phyloP scores from a whole-genome alignment of 1,140 invertebrate genomes.

The Melitaea cinxia region DNA sequence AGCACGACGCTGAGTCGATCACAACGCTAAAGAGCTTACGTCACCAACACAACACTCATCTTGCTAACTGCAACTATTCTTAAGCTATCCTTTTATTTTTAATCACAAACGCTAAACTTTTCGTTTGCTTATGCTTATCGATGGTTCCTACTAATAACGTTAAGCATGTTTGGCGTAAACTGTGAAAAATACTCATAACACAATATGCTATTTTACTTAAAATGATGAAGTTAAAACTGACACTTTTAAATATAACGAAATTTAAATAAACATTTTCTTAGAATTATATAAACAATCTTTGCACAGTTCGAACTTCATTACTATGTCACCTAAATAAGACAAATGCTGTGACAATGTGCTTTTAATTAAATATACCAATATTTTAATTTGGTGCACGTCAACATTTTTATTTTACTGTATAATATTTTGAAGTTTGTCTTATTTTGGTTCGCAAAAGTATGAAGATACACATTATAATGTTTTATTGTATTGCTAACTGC shows the following conservation, averaged over 20 bases:
- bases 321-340: not conserved
- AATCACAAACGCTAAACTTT: conserved; percentile 24
- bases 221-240: conserved; percentile 8
- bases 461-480: not conserved
- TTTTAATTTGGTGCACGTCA: not conserved
- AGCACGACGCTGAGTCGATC: conserved; percentile 45
- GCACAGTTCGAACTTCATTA: not conserved
- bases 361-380: not conserved
- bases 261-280: not conserved
- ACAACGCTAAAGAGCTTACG: conserved; percentile 42
- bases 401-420: too few relatives aligned
- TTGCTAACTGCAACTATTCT: conserved; percentile 12
- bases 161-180: conserved; percentile 33
- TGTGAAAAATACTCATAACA: conserved; percentile 32
- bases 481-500: not conserved
- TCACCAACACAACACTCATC: conserved; percentile 36
- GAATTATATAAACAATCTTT: not conserved
- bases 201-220: not conserved
- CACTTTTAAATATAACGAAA: not conserved
- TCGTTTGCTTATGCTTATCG: conserved; percentile 38
- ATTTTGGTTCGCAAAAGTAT: conserved; percentile 1
- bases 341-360: not conserved
- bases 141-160: conserved; percentile 24
- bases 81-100: conserved; percentile 34
- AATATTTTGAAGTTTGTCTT: conserved; percentile 8